phyloP scores from a whole-genome alignment of 2,888 invertebrate genomes.

The Theristus sp. region DNA sequence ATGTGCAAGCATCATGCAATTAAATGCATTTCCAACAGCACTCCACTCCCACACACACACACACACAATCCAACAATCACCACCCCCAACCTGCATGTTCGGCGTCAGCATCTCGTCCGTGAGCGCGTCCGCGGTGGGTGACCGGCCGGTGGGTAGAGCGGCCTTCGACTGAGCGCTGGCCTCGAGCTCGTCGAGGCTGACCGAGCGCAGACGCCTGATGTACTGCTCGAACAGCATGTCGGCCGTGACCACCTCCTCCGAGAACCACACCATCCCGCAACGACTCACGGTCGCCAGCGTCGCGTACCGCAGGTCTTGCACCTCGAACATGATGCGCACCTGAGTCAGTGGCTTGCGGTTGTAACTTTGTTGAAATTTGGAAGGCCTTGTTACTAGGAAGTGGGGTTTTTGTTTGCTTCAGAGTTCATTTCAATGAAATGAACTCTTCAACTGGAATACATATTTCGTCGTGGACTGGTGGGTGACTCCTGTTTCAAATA shows the following conservation, averaged over 20 bases:
- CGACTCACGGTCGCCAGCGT: conserved; percentile 96
- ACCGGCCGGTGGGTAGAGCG: conserved; percentile 49
- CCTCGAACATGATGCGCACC: conserved; percentile 41
- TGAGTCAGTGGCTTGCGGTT: too few relatives aligned
- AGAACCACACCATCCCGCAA: conserved; percentile 99
- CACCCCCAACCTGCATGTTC: conserved; percentile 8
- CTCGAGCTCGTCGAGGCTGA: conserved; percentile 15
- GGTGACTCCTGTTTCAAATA: too few relatives aligned
- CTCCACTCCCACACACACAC: too few relatives aligned
- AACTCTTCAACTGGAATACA: too few relatives aligned
- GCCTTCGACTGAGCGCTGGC: neutral
- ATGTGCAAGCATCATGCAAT: too few relatives aligned
- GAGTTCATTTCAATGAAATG: too few relatives aligned
- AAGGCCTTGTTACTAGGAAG: too few relatives aligned
- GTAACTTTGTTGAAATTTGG: too few relatives aligned
- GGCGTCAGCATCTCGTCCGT: conserved; percentile 7
- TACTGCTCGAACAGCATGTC: conserved; percentile 99
- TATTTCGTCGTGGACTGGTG: too few relatives aligned
- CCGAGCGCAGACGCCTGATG: conserved; percentile 47
- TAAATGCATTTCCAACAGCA: too few relatives aligned
- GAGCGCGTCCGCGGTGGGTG: conserved; percentile 7
- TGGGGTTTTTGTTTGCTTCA: too few relatives aligned
- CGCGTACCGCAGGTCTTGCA: conserved; percentile 91
- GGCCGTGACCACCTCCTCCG: conserved; percentile 87
- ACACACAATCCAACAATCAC: too few relatives aligned